Evolutionary conservation across 2,113 vertebrate genomes (phyloP), one percentile per base, ranked within the genome.

Genomic region (Scytalopus superciliaris): DNA sequence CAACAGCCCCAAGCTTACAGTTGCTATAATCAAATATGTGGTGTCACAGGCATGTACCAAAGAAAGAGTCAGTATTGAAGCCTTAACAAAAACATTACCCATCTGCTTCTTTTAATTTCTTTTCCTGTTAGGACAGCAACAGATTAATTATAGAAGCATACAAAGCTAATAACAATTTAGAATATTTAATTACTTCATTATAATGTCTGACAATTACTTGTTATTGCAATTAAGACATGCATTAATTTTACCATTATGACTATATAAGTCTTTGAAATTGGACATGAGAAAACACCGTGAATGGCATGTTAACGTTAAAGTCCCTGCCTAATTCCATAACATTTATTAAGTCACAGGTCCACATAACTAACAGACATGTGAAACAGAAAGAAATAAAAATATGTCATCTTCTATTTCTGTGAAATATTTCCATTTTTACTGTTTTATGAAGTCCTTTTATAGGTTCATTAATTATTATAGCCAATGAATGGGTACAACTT

Each of bases 381-480:
- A 64, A 95, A 75, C 49, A 84, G 76, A 90, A 75, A 64, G 60
- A 84, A 94, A 82, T 49, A 76, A 89, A 87, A 96, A 40, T 7
- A 2, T 77, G 56, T 30, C 4, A 2, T 55, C 76, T 73, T 83
- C n/a, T 78, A 19, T 90, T 92, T 72, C 83, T 68, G 47, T 52
- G 35, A 67, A 92, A 35, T 59, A 81, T 91, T 92, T 89, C 60
- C 64, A 78, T 81, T 94, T 88, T 78, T 68, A 68, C n/a, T 78
- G 76, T 19, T 92, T 80, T 92, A 86, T 94, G 44, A 94, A 91
- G 72, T 89, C 39, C 47, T 73, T 95, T 90, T 42, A 74, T 28
- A 78, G 81, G 53, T 52, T 90, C 60, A 82, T 75, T 33, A 86
- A 68, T 88, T 85, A 39, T 57, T 81, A 25, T 31, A 66, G 9